Evolutionary conservation across 2,888 invertebrate genomes (phyloP).

Genomic region (Drosophila kanekoi): DNA sequence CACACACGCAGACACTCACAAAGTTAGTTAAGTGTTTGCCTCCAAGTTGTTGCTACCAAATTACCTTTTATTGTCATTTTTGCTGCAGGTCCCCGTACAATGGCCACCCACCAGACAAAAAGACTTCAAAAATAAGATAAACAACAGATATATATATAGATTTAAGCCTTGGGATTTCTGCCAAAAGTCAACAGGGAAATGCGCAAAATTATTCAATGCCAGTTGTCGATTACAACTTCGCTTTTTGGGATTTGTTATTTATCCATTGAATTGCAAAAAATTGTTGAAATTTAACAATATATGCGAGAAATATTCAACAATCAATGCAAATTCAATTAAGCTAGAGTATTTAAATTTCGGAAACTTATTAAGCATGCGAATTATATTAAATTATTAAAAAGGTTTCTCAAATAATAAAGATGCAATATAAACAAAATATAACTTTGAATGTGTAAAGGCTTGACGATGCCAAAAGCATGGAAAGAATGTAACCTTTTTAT

Average conservation of each 20-base stretch:
- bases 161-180: constrained; percentile 14
- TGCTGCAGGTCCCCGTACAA: constrained; percentile 44
- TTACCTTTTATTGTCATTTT: constrained; percentile 77
- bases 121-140: constrained; percentile 30
- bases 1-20: constrained; percentile 28
- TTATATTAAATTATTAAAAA: not conserved
- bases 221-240: constrained; percentile 11
- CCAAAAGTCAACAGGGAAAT: constrained; percentile 23
- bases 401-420: too few relatives aligned
- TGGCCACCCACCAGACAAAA: constrained; percentile 43
- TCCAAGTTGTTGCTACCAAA: constrained; percentile 75
- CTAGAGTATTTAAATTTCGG: not conserved
- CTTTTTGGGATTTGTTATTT: constrained; percentile 13
- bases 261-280: constrained; percentile 2
- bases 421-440: too few relatives aligned
- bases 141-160: constrained; percentile 8
- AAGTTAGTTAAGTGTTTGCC: constrained; percentile 77
- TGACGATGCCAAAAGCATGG: too few relatives aligned
- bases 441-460: too few relatives aligned
- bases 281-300: constrained; percentile 1
- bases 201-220: constrained; percentile 30
- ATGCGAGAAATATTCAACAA: constrained; percentile 1
- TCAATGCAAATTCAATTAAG: constrained; percentile 17
- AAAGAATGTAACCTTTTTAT: too few relatives aligned
- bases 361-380: not conserved